Conservation (phyloP, 2,888 invertebrate genomes). For the Aspidapion aeneum region DNA sequence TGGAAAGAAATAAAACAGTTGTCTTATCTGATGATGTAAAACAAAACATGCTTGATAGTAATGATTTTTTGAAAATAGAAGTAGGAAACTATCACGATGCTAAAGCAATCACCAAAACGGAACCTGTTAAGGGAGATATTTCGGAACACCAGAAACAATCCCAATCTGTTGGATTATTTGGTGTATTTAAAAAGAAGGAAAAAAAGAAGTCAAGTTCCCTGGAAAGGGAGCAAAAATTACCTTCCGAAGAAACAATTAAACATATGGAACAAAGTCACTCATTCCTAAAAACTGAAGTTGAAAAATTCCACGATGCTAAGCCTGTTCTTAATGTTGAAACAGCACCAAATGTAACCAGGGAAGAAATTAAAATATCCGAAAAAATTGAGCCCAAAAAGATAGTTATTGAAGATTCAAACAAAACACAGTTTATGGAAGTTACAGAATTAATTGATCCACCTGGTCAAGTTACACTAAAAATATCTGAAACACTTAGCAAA, state of each 20-base stretch:
- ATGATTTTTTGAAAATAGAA: constrained; percentile 23
- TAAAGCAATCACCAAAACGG: constrained; percentile 12
- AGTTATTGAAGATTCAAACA: constrained; percentile 12
- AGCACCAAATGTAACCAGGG: too few relatives aligned
- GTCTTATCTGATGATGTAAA: constrained; percentile 9
- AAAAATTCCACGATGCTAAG: too few relatives aligned
- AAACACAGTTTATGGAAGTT: not conserved
- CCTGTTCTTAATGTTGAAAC: constrained; percentile 6
- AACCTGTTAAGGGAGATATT: too few relatives aligned
- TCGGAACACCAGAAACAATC: too few relatives aligned
- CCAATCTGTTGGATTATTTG: too few relatives aligned
- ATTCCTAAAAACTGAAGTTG: too few relatives aligned
- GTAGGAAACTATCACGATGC: constrained; percentile 20
- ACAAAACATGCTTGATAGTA: constrained; percentile 17
- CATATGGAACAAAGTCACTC: constrained; percentile 9
- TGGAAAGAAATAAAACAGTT: constrained; percentile 4
- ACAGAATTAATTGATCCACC: too few relatives aligned
- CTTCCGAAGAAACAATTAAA: constrained; percentile 1
- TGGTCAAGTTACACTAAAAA: not conserved
- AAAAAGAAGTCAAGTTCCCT: too few relatives aligned
- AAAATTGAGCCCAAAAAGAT: constrained; percentile 7
- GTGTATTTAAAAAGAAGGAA: too few relatives aligned
- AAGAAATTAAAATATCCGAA: constrained; percentile 9
- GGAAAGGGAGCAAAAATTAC: too few relatives aligned
- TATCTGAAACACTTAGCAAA: not conserved